Base-by-base conservation (phyloP, 2,113 vertebrate genomes). In the Ceuthmochares aereus region DNA sequence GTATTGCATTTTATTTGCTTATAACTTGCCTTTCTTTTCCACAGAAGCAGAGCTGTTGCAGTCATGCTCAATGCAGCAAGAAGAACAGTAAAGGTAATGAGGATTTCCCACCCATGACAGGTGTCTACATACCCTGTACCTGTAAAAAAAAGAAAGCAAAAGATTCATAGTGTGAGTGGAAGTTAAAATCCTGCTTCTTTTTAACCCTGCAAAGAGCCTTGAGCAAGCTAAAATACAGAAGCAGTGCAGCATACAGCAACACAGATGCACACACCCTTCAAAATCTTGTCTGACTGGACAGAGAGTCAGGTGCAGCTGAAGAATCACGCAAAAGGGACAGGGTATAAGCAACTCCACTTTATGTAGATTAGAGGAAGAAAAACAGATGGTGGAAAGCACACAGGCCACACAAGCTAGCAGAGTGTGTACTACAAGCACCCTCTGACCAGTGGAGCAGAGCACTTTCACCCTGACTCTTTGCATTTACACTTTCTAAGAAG, bases 1-100 rank as follows among this genome's bases (percentile, higher is more conserved):
- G 37, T 84, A 81, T 70, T 95, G 42, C 17, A 81, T 89, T 94
- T 90, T 64, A 40, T 84, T 85, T 84, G 51, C 62, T 96, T 81
- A 66, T 62, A 93, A 97, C 96, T 97, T 97, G 89, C 97, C 97
- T 97, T 93, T 93, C 94, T 98, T 84, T 97, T 98, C 98, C 97
- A 97, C 40, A 98, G 68, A 74, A 98, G 91, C 73, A 98, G 64
- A n/a, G 64, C 97, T 4, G 98, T 98, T 81, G 91, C 87, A 0
- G 73, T 37, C 56, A 97, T 62, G 45, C 98, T 97, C 86, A 98
- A n/a, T 30, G 51, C 34, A 4, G 77, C 47, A 85, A 98, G 89
- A 89, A 98, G 23, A 89, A 74, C 7, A 0, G 91, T 92, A 66
- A 97, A n/a, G 16, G 78, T 45, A 49, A 94, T 0, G 2, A 98